These are phyloP conservation scores for Gryon sp. DNA, from an alignment of 1,140 invertebrate species.

Conservation along the genomic window DNA sequence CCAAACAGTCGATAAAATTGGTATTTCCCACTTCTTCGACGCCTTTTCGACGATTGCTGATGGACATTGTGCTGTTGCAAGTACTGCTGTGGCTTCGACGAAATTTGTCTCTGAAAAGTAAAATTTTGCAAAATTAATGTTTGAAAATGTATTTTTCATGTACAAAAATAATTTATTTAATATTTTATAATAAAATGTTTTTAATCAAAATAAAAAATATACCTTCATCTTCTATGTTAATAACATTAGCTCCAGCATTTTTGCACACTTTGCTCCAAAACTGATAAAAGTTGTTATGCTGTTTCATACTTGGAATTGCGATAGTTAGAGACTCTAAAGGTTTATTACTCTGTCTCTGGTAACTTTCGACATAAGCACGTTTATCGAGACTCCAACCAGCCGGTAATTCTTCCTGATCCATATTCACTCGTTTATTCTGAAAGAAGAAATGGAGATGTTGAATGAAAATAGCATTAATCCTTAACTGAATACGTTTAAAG, in stretches of 20 bases:
- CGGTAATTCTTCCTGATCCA: constrained; percentile 77
- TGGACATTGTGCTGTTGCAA: constrained; percentile 81
- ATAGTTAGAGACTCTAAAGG: constrained; percentile 79
- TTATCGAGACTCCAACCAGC: constrained; percentile 80
- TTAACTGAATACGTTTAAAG: too few species aligned
- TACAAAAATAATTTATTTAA: not conserved
- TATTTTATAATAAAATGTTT: too few species aligned
- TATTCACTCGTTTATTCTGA: constrained; percentile 70
- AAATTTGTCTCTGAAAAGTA: constrained; percentile 75
- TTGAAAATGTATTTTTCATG: not conserved
- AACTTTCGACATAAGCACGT: constrained; percentile 77
- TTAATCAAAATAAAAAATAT: constrained; percentile 22
- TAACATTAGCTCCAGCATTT: constrained; percentile 79
- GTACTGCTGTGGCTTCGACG: constrained; percentile 76
- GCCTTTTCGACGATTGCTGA: constrained; percentile 80
- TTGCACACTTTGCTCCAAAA: constrained; percentile 82
- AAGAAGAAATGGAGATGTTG: too few species aligned
- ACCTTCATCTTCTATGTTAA: constrained; percentile 73
- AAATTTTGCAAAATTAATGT: constrained; percentile 14
- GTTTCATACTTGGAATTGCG: constrained; percentile 78
- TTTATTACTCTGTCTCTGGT: constrained; percentile 75
- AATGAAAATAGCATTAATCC: too few species aligned
- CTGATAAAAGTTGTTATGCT: constrained; percentile 77
- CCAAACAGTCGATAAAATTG: constrained; percentile 82
- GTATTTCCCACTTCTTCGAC: constrained; percentile 78